Evolutionary conservation across 2,888 invertebrate species (phyloP).

Genomic region (Platycheirus rosarum): DNA sequence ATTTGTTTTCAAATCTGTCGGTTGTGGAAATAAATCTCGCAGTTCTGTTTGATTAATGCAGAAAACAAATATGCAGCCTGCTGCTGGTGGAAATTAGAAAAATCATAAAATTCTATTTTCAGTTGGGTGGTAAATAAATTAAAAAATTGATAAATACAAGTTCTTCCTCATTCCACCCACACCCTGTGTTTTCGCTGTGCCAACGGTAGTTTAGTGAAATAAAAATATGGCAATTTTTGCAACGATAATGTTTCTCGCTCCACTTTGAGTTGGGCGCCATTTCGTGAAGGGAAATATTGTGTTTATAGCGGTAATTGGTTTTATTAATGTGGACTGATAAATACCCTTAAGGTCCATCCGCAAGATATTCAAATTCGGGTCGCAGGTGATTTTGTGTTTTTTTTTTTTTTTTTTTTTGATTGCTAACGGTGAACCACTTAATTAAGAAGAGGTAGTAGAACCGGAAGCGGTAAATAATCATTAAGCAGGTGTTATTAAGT

Average conservation of each 20-base stretch:
- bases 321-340: constrained; percentile 33
- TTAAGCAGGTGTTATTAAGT: neutral
- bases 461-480: constrained; percentile 16
- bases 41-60: constrained; percentile 29
- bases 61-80: neutral
- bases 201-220: constrained; percentile 12
- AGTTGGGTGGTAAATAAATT: constrained; percentile 29
- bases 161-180: constrained; percentile 1
- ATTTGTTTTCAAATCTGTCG: constrained; percentile 40
- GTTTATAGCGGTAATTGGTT: constrained; percentile 27
- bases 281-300: constrained; percentile 5
- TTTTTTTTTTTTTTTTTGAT: neutral
- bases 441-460: constrained; percentile 20
- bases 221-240: neutral
- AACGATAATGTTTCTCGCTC: neutral
- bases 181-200: constrained; percentile 3
- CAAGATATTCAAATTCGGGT: constrained; percentile 3
- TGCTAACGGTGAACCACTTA: constrained; percentile 1
- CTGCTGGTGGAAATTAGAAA: constrained; percentile 10
- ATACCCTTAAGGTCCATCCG: constrained; percentile 25
- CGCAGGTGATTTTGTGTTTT: constrained; percentile 6
- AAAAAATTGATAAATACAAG: too few relatives aligned
- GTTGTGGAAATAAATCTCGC: constrained; percentile 48
- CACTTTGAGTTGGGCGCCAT: constrained; percentile 2
- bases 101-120: constrained; percentile 23